Base-by-base conservation (phyloP, 2,888 invertebrate genomes). In the Hirtodrosophila alboralis region DNA sequence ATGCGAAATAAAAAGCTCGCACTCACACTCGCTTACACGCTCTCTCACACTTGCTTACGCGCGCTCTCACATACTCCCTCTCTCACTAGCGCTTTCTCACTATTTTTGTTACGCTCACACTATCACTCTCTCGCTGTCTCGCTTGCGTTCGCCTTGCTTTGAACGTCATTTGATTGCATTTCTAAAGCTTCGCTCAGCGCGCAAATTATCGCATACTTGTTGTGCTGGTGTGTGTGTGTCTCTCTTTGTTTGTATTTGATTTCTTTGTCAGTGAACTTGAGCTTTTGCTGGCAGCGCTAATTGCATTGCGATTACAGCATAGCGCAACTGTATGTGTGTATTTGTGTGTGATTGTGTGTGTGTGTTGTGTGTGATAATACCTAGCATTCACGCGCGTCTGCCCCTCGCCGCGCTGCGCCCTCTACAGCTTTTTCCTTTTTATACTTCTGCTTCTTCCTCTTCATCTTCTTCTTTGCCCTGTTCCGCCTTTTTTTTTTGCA, bases 251-350 rank as follows among this genome's bases (percentile, higher is more conserved):
- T 62, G 41, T 75, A 62, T 65, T 79, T 78, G 79, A 79, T 79
- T 80, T 84, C 86, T 86, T 84, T 83, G 84, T 80, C 76, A 84
- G 75, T 86, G 83, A 86, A 84, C 85, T 86, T 84, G 78, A 84
- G 86, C 86, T 86, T 84, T 81, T 77, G 75, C 75, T 84, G 56
- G 69, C 64, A 69, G 43, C 66, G 80, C 84, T 81, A 81, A 86
- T 81, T 81, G 86, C 80, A 84, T 79, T 85, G 85, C 85, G 83
- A 85, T 84, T 86, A 81, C 84, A 79, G 75, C 80, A 79, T 75
- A 75, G 56, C 37, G 44, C 37, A 45, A 16, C 31, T 34, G 62
- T 66, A 48, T 56, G 30, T 33, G 56, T 52, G 44, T 51, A 33
- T 58, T 7, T 10, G 14, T 14, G 16, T 13, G 26, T 33, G 26